phyloP scores from a whole-genome alignment of 2,113 vertebrate species.

The Dasyornis broadbenti region DNA sequence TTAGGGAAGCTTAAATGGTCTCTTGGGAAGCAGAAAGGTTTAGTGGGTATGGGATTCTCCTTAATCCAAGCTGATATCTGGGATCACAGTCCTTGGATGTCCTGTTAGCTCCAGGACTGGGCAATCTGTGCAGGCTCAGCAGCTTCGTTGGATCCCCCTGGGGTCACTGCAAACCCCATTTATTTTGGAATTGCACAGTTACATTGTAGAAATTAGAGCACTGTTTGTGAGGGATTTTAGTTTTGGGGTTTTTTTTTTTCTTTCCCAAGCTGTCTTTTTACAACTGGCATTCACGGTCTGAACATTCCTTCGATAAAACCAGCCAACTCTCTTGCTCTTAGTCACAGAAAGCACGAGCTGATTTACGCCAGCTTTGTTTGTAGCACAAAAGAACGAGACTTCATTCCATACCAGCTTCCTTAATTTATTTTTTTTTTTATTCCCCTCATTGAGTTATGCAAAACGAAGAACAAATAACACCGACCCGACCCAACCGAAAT shows the following conservation, averaged over 20 bases:
- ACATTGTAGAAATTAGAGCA: neutral
- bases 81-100: neutral
- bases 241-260: too few species aligned
- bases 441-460: neutral
- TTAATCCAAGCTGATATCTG: neutral
- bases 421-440: neutral
- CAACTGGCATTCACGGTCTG: neutral
- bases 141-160: neutral
- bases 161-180: neutral
- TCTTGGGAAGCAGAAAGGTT: neutral
- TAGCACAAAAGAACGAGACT: neutral
- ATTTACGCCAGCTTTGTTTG: neutral
- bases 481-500: neutral
- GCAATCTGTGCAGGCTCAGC: neutral
- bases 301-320: neutral
- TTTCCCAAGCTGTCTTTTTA: neutral
- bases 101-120: neutral
- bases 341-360: neutral
- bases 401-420: neutral
- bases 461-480: neutral
- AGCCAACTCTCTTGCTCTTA: neutral
- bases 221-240: neutral
- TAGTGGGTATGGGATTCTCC: neutral
- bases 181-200: neutral
- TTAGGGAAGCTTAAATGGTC: neutral